Conservation (phyloP, 2,888 invertebrate species). For the Mimachlamys varia region DNA sequence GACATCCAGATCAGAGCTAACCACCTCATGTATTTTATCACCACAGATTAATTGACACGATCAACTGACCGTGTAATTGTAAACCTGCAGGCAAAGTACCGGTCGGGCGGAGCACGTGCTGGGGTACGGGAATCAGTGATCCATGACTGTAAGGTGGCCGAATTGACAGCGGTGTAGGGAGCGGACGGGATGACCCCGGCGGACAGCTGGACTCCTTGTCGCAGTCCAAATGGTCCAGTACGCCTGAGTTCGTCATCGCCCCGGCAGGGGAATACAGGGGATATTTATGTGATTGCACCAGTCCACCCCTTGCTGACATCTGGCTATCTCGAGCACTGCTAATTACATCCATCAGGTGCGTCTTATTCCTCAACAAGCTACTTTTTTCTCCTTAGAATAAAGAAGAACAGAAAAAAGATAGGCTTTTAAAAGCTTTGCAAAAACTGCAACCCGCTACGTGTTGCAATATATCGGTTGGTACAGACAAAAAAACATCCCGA, state of each 20-base stretch:
- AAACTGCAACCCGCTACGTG: background rate
- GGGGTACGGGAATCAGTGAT: background rate
- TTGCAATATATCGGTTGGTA: no score
- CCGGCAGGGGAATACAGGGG: background rate
- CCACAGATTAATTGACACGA: background rate
- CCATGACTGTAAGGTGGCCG: background rate
- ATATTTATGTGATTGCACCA: slow-evolving; percentile 7
- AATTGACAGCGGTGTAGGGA: background rate
- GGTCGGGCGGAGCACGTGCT: background rate
- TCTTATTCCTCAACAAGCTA: background rate
- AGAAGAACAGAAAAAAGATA: background rate
- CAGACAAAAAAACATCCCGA: no score
- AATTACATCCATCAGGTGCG: slow-evolving; percentile 32
- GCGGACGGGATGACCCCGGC: slow-evolving; percentile 14
- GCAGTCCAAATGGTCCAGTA: background rate
- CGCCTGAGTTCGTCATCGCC: slow-evolving; percentile 16
- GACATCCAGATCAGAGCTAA: no score
- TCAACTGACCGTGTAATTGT: background rate
- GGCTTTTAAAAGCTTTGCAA: background rate
- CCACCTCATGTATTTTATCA: no score
- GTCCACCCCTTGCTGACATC: background rate
- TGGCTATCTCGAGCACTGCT: background rate
- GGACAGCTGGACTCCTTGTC: slow-evolving; percentile 9
- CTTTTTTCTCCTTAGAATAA: background rate
- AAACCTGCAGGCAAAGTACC: background rate